Percentiles rank a stretch among this genome's conserved stretches.
phyloP scores from a whole-genome alignment of 2,797 vertebrate species.

The Myoxocephalus aenaeus region DNA sequence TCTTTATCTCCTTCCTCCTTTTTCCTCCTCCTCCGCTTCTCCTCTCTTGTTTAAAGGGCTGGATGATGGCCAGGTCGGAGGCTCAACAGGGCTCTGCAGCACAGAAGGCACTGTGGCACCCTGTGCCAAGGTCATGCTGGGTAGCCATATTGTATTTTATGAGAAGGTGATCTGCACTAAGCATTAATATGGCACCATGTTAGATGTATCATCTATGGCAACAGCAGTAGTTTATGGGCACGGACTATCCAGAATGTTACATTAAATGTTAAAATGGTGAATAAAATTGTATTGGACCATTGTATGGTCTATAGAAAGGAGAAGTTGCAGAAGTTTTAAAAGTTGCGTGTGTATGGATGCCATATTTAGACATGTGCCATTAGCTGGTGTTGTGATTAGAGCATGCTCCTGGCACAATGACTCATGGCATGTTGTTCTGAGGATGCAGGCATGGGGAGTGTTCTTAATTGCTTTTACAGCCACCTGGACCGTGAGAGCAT shows the following conservation, averaged over 20 bases:
- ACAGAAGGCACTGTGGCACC: slow-evolving; percentile 82
- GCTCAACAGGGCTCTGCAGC: slow-evolving; percentile 76
- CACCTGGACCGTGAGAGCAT: slow-evolving; percentile 61
- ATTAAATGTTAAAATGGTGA: not conserved
- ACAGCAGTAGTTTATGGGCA: slow-evolving; percentile 49
- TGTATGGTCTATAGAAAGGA: not conserved
- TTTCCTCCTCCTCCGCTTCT: slow-evolving; percentile 11
- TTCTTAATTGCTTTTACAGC: slow-evolving; percentile 66
- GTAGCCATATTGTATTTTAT: slow-evolving; percentile 87
- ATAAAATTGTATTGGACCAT: not conserved
- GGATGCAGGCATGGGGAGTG: slow-evolving; percentile 26
- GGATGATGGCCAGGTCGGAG: slow-evolving; percentile 76
- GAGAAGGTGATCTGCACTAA: slow-evolving; percentile 79
- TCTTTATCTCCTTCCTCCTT: slow-evolving; percentile 12
- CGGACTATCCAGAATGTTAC: slow-evolving; percentile 52
- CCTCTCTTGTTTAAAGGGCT: slow-evolving; percentile 58
- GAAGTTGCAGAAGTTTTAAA: not conserved
- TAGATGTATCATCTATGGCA: slow-evolving; percentile 75
- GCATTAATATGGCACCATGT: slow-evolving; percentile 73
- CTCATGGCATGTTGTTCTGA: slow-evolving; percentile 53
- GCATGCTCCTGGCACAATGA: slow-evolving; percentile 40
- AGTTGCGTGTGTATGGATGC: not conserved
- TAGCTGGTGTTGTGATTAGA: slow-evolving; percentile 29
- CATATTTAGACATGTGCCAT: slow-evolving; percentile 33
- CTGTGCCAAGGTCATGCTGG: slow-evolving; percentile 84